These are phyloP conservation scores for Ischnus inquisitorius DNA, from an alignment of 2,888 invertebrate species.

Conservation along the genomic window DNA sequence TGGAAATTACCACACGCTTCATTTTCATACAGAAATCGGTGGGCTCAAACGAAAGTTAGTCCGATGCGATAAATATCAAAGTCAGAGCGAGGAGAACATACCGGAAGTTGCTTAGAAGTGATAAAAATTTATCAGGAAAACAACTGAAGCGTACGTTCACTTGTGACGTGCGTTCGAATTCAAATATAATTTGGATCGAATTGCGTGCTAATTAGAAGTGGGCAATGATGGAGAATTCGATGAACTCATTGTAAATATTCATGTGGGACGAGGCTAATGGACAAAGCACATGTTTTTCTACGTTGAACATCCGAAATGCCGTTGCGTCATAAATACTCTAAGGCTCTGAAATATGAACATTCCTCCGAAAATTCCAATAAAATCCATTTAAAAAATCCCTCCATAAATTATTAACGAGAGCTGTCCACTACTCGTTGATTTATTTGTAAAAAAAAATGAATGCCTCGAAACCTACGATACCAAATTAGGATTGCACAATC, in stretches of 20 bases:
- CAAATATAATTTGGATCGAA: constrained; percentile 22
- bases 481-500: background rate
- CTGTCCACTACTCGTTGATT: too few species aligned
- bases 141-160: background rate
- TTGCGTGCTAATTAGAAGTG: constrained; percentile 3
- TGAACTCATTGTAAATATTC: constrained; percentile 8
- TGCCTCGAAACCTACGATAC: background rate
- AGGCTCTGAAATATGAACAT: background rate
- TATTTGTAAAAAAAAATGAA: background rate
- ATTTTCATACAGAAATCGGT: too few species aligned
- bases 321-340: constrained; percentile 1
- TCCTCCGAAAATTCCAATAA: background rate
- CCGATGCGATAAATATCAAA: background rate
- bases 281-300: background rate
- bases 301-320: background rate
- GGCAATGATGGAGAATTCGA: background rate
- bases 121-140: constrained; percentile 9
- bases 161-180: background rate
- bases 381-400: background rate
- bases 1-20: too few species aligned
- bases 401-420: too few species aligned
- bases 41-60: too few species aligned
- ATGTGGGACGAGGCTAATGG: background rate
- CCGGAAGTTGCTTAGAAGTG: background rate
- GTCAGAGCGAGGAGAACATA: background rate